Conservation (phyloP, 1,140 invertebrate species). For the Sesamia nonagrioides region DNA sequence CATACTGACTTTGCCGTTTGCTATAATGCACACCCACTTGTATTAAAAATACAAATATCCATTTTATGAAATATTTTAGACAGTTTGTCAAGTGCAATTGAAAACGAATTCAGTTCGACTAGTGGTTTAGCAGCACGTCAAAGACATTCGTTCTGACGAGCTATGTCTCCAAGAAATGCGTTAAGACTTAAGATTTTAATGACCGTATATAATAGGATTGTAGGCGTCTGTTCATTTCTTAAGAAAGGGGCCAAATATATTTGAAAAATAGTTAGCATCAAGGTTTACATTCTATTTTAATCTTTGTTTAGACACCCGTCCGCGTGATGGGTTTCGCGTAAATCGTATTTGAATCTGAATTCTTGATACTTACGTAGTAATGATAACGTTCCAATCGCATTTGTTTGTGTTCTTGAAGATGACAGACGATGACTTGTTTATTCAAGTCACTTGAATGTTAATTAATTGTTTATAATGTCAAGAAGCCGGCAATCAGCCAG, state of each 20-base stretch:
- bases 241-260: background rate
- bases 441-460: constrained; percentile 12
- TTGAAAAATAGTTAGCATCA: constrained; percentile 54
- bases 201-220: background rate
- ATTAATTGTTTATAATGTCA: constrained; percentile 11
- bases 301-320: constrained; percentile 71
- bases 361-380: background rate
- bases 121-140: background rate
- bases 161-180: background rate
- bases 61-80: background rate
- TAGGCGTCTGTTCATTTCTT: background rate
- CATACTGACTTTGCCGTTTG: constrained; percentile 8
- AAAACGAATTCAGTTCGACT: background rate
- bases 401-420: background rate
- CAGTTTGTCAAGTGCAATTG: background rate
- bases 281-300: constrained; percentile 63
- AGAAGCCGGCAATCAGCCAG: background rate
- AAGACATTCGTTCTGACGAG: background rate
- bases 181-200: background rate
- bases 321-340: constrained; percentile 55
- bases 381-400: background rate
- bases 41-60: background rate
- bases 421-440: constrained; percentile 1
- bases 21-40: background rate
- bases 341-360: constrained; percentile 17